Evolutionary conservation across 2,113 vertebrate genomes (phyloP).

Genomic region (Ellobius talpinus): DNA sequence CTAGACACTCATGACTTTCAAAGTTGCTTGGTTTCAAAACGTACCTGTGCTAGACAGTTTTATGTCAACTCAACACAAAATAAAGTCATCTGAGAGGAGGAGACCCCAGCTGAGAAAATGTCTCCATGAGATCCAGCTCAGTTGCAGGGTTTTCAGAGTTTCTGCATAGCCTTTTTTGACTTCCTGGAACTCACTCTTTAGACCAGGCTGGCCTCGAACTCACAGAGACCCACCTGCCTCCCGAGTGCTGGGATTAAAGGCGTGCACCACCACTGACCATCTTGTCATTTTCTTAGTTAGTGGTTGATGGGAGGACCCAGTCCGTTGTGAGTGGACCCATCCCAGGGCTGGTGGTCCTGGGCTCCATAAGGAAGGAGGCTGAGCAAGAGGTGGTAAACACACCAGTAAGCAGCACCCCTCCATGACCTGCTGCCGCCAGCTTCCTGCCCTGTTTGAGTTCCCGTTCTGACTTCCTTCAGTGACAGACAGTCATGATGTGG

Average conservation of each 20-base stretch:
- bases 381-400: no score
- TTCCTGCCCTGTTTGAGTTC: not conserved
- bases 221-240: not conserved
- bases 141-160: not conserved
- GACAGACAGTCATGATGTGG: not conserved
- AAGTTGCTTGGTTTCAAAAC: constrained; percentile 25
- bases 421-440: not conserved
- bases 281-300: not conserved
- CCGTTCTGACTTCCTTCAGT: not conserved
- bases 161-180: not conserved
- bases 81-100: not conserved
- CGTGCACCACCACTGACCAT: fast-evolving
- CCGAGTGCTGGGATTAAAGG: not conserved
- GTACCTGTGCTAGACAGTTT: not conserved
- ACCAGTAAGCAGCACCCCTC: not conserved
- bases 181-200: not conserved
- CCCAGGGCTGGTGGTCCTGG: not conserved
- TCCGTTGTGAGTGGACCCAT: no score
- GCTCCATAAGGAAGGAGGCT: not conserved
- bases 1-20: constrained; percentile 10
- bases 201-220: not conserved
- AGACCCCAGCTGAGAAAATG: not conserved
- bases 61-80: not conserved
- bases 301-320: not conserved
- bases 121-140: not conserved